Evolutionary conservation across 2,113 vertebrate species (phyloP), one percentile per base, ranked within the genome.

Genomic region (Miniopterus natalensis): DNA sequence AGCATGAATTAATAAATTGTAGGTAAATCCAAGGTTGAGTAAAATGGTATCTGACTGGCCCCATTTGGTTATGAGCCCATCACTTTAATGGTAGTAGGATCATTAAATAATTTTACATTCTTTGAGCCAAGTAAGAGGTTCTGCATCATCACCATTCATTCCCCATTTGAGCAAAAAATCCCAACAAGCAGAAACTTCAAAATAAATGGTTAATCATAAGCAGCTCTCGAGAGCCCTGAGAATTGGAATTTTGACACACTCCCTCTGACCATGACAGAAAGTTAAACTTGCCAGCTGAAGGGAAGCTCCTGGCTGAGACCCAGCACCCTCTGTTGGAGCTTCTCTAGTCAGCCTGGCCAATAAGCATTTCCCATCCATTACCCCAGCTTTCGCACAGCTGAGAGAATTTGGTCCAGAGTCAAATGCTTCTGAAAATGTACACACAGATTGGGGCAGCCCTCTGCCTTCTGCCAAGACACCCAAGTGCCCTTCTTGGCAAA

Each of bases 401-500:
- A 97, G 95, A 91, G 68, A 92, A 63, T 96, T 96, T 98, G 97
- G 96, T 96, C 92, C 93, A 49, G 96, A 97, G 88, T 98, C 97
- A 97, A 97, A 92, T 78, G 93, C 95, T 97, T 96, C 97, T 96
- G 96, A 96, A 97, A 98, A 98, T 81, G 91, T 97, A 97, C 97
- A 96, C 95, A 95, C 95, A 94, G 88, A 95, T 92, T 5, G 9
- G 96, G 96, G 93, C 96, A 97, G 88, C 93, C 97, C 83, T 98
- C 92, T 96, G 88, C 88, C 94, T 97, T 96, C 96, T 97, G 97
- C 97, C 97, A 98, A 98, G 93, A 96, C 85, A 95, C 86, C 74
- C 23, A 12, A 97, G 91, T 97, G 97, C 96, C 97, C 97, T 97
- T 96, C 96, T 97, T 98, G 97, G 97, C 97, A 97, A 88, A 97